Evolutionary conservation across 2,113 vertebrate species (phyloP).

Genomic region (Cyanistes caeruleus): DNA sequence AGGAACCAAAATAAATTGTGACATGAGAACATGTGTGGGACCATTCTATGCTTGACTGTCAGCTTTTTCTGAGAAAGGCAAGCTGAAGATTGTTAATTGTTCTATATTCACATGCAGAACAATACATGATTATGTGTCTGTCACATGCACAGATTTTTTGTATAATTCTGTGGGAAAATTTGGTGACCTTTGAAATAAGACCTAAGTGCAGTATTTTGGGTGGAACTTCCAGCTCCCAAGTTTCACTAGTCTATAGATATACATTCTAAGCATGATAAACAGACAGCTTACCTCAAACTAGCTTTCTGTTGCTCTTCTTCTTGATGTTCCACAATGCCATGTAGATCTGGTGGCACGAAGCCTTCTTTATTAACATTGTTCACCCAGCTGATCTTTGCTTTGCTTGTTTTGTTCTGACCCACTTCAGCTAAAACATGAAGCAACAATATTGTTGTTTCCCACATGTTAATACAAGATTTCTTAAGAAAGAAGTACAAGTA

Average conservation of each 20-base stretch:
- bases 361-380: constrained; percentile 81
- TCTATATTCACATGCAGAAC: background rate
- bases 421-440: constrained; percentile 81
- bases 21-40: background rate
- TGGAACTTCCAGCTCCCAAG: background rate
- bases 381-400: constrained; percentile 78
- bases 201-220: background rate
- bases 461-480: background rate
- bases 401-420: constrained; percentile 71
- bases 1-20: background rate
- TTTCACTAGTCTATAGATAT: background rate
- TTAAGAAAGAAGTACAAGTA: background rate
- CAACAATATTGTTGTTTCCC: constrained; percentile 4
- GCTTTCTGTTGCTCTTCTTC: constrained; percentile 24
- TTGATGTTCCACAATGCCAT: constrained; percentile 70
- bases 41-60: background rate
- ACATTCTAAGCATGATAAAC: background rate
- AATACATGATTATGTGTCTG: accelerated
- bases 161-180: background rate
- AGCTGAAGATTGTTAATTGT: background rate
- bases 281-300: constrained; percentile 72
- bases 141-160: background rate
- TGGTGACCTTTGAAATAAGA: background rate
- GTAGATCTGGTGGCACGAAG: constrained; percentile 76
- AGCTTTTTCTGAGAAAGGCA: background rate